Percentiles rank a stretch among this genome's conserved stretches.
Conservation (phyloP, 2,113 vertebrate genomes). For the Ptychochromis oligacanthus region DNA sequence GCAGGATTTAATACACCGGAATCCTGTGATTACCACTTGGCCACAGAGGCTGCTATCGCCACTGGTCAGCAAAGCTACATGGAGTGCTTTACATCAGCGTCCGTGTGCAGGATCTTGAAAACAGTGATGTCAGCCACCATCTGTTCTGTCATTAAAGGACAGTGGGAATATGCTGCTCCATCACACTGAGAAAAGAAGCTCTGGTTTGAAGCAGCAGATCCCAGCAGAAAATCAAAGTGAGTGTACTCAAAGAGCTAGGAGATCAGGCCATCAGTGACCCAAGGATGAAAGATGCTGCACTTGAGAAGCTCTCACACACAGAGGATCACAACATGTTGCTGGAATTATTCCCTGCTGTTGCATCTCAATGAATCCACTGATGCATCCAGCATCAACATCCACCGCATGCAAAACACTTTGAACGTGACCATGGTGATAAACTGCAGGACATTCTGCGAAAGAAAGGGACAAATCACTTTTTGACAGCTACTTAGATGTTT, state of each 20-base stretch:
- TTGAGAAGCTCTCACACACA: not conserved
- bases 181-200: not conserved
- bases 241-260: not conserved
- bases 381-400: not conserved
- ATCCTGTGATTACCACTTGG: not conserved
- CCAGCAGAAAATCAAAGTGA: not conserved
- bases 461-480: not conserved
- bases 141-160: not conserved
- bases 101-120: not conserved
- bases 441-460: not conserved
- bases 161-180: not conserved
- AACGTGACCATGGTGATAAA: not conserved
- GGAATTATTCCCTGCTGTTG: not conserved
- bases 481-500: not conserved
- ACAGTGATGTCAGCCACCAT: slow-evolving; percentile 2
- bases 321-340: not conserved
- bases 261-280: not conserved
- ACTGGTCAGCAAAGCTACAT: not conserved
- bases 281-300: not conserved
- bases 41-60: not conserved
- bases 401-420: not conserved
- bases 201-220: not conserved
- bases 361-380: not conserved
- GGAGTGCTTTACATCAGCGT: not conserved
- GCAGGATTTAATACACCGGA: not conserved